These are phyloP conservation scores for Oscarella lobularis DNA, from an alignment of 37 sponge, comb jelly and placozoan species.

Conservation along the genomic window DNA sequence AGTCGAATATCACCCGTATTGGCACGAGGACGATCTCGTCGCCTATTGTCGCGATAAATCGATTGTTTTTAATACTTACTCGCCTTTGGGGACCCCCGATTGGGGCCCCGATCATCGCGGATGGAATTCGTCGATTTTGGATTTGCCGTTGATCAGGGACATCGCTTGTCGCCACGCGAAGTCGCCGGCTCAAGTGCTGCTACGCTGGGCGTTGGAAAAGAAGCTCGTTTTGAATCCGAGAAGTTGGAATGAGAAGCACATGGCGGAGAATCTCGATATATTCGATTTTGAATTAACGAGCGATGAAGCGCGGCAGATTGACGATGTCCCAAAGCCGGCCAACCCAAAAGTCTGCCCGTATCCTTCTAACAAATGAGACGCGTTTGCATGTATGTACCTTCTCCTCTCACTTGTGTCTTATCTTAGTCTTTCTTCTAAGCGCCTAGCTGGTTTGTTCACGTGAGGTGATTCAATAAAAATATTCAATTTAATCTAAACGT, in stretches of 20 bases:
- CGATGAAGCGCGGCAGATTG: constrained; percentile 7
- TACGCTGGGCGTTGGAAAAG: constrained; percentile 6
- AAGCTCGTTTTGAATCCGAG: constrained; percentile 10
- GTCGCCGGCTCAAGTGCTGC: constrained; percentile 9
- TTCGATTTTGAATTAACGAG: constrained; percentile 1
- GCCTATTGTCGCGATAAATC: constrained; percentile 2
- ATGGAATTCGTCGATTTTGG: constrained; percentile 2
- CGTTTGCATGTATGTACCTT: too few species aligned
- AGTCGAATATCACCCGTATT: constrained; percentile 19
- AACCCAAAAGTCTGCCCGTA: constrained; percentile 15
- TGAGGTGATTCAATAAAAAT: too few species aligned
- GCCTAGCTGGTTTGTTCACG: too few species aligned
- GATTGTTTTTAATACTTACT: constrained; percentile 11
- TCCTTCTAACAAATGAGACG: constrained; percentile 3
- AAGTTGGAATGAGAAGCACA: constrained; percentile 5
- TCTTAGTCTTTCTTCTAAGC: too few species aligned
- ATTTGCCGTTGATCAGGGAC: not conserved
- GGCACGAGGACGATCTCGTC: constrained; percentile 12
- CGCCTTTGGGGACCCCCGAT: constrained; percentile 9
- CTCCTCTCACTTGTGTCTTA: too few species aligned
- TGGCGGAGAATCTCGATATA: constrained; percentile 10
- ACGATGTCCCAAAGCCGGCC: not conserved
- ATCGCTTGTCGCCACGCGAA: not conserved
- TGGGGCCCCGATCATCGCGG: constrained; percentile 6
- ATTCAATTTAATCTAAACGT: too few species aligned